Conservation (phyloP, 2,888 invertebrate genomes). For the Drosophila trichaetosa region DNA sequence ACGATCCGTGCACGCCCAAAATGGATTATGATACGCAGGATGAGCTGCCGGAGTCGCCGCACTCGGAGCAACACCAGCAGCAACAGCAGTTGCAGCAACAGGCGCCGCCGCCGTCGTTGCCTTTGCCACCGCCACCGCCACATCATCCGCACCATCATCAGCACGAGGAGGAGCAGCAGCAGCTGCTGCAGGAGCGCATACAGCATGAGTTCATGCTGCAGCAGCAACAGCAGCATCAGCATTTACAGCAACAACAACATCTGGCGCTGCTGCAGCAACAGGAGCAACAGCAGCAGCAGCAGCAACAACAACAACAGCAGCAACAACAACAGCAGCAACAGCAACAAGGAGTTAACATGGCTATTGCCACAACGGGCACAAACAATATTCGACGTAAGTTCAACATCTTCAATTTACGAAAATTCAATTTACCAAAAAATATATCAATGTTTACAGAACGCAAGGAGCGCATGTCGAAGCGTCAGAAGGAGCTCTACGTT, state of each 20-base stretch:
- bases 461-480: constrained; percentile 83
- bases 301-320: constrained; percentile 64
- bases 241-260: constrained; percentile 75
- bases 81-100: constrained; percentile 51
- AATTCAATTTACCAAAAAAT: too few relatives aligned
- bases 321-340: constrained; percentile 61
- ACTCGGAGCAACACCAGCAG: constrained; percentile 59
- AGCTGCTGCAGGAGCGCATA: constrained; percentile 67
- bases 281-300: constrained; percentile 49
- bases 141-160: constrained; percentile 63
- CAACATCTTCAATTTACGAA: neutral
- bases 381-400: constrained; percentile 81
- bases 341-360: constrained; percentile 65
- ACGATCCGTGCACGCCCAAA: constrained; percentile 71
- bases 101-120: constrained; percentile 39
- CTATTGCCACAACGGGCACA: constrained; percentile 65
- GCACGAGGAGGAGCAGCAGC: constrained; percentile 65
- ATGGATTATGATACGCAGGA: constrained; percentile 77
- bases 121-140: constrained; percentile 42
- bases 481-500: constrained; percentile 82
- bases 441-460: constrained; percentile 63
- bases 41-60: constrained; percentile 68
- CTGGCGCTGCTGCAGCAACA: constrained; percentile 75
- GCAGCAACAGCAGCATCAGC: constrained; percentile 80
- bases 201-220: constrained; percentile 79